These are phyloP conservation scores for Nothobranchius furzeri DNA, from an alignment of 2,113 vertebrate species.

Conservation along the genomic window DNA sequence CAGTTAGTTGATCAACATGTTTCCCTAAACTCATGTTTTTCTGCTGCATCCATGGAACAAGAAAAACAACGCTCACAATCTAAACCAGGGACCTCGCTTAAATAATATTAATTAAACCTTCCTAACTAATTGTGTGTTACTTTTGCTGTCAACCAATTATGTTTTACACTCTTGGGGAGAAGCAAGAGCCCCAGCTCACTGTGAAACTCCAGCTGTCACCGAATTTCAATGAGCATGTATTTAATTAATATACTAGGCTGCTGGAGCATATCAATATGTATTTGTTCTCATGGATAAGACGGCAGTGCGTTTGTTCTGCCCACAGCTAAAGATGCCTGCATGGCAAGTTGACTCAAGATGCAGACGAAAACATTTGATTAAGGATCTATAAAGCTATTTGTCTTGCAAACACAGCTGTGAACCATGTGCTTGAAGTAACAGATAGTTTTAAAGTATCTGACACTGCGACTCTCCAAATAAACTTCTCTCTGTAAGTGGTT, in stretches of 20 bases:
- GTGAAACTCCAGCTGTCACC: slow-evolving; percentile 79
- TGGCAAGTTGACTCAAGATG: slow-evolving; percentile 31
- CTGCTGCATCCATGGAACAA: slow-evolving; percentile 38
- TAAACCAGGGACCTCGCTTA: slow-evolving; percentile 56
- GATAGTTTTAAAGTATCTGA: slow-evolving; percentile 16
- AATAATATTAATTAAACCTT: slow-evolving; percentile 80
- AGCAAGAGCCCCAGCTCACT: slow-evolving; percentile 57
- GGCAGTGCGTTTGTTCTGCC: slow-evolving; percentile 45
- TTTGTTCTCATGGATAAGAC: slow-evolving; percentile 63
- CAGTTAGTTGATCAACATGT: too few relatives aligned
- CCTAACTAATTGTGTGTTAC: slow-evolving; percentile 77
- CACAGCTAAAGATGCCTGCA: slow-evolving; percentile 35
- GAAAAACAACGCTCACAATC: slow-evolving; percentile 29
- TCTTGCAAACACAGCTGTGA: slow-evolving; percentile 26
- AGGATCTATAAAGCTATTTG: slow-evolving; percentile 42
- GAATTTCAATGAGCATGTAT: slow-evolving; percentile 80
- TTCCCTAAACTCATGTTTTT: slow-evolving; percentile 46
- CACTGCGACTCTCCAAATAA: slow-evolving; percentile 30
- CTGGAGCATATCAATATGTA: slow-evolving; percentile 74
- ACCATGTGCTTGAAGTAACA: slow-evolving; percentile 25
- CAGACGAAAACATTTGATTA: slow-evolving; percentile 45
- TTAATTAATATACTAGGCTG: slow-evolving; percentile 80
- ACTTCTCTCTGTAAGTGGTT: slow-evolving; percentile 8
- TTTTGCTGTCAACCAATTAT: slow-evolving; percentile 78
- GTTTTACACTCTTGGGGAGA: slow-evolving; percentile 74